Percentiles rank a stretch among this genome's conserved stretches.
phyloP scores from a whole-genome alignment of 2,113 vertebrate species.

The Limnothrissa miodon region DNA sequence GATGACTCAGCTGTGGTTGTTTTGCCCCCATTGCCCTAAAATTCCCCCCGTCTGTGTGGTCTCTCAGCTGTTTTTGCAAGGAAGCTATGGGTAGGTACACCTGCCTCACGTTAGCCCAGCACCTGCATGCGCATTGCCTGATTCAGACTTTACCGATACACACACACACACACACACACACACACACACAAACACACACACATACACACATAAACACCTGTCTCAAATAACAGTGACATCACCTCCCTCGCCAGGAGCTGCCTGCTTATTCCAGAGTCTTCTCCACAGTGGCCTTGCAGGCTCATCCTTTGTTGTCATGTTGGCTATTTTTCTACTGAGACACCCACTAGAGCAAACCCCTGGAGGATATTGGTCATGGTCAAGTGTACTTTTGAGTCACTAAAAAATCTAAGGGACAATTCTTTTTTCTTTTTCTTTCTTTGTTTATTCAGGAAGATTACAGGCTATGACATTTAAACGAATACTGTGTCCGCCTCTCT shows the following conservation, averaged over 20 bases:
- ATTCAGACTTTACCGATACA: constrained; percentile 9
- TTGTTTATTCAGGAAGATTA: background rate
- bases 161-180: constrained; percentile 17
- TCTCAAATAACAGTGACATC: constrained; percentile 2
- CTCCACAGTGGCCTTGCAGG: background rate
- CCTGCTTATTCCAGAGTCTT: background rate
- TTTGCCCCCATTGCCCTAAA: background rate
- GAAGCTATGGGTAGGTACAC: background rate
- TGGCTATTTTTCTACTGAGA: background rate
- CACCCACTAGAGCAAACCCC: background rate
- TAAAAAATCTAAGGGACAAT: background rate
- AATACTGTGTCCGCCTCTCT: background rate
- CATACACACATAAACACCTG: constrained; percentile 14
- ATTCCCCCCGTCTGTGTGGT: background rate
- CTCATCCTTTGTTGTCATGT: background rate
- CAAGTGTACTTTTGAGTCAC: background rate
- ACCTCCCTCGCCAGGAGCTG: background rate
- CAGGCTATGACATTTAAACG: background rate
- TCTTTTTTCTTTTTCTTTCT: background rate
- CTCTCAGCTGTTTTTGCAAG: background rate
- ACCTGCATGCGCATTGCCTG: background rate
- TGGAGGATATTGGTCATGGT: background rate
- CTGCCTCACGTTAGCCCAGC: background rate
- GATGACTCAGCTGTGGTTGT: background rate
- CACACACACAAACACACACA: constrained; percentile 23